These are phyloP conservation scores for Yponomeuta malinellus DNA, from an alignment of 2,888 invertebrate genomes.

Conservation along the genomic window DNA sequence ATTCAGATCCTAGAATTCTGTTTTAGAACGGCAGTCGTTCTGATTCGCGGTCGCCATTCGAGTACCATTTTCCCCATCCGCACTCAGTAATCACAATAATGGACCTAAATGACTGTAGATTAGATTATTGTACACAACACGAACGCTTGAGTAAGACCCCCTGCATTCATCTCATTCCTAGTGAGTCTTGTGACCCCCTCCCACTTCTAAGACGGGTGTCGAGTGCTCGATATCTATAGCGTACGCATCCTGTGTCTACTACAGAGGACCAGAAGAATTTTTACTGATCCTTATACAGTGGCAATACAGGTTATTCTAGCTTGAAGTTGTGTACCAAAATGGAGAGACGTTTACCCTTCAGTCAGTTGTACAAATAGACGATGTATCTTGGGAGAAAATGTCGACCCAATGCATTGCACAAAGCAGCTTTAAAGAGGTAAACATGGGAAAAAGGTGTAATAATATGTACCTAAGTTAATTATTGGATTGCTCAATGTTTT, in stretches of 20 bases:
- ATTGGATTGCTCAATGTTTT: too few species aligned
- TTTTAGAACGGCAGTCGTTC: too few species aligned
- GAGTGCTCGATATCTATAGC: not conserved
- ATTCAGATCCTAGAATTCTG: too few species aligned
- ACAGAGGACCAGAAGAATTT: too few species aligned
- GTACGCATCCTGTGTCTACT: not conserved
- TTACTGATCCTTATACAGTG: not conserved
- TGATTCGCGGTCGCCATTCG: too few species aligned
- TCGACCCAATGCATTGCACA: not conserved
- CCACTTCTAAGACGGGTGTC: conserved; percentile 1
- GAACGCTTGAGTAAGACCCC: not conserved
- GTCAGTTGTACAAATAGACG: not conserved
- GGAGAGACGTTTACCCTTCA: not conserved
- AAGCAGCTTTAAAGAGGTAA: not conserved
- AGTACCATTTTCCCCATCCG: too few species aligned
- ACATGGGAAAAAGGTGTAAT: too few species aligned
- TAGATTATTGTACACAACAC: too few species aligned
- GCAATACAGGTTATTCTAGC: not conserved
- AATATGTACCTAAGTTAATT: too few species aligned
- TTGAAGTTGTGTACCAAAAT: not conserved
- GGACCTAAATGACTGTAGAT: too few species aligned
- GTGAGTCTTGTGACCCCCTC: not conserved
- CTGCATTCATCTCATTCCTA: not conserved
- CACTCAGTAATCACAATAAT: too few species aligned
- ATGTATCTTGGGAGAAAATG: not conserved